Conservation (phyloP, 2,113 vertebrate genomes). For the Illadopsis cleaveri region DNA sequence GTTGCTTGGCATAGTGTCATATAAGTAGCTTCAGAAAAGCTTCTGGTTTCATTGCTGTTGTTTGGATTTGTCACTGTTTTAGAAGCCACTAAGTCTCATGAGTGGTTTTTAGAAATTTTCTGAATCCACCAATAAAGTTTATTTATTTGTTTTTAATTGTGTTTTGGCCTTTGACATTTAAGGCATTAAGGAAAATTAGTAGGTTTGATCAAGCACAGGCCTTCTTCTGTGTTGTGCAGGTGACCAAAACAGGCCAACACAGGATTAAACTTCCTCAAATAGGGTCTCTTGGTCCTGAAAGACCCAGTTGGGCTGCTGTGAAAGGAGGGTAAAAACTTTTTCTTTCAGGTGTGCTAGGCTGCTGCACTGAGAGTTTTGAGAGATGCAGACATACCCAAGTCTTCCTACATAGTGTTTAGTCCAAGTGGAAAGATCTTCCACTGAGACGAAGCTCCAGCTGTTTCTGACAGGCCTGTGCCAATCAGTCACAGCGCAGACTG, state of each 20-base stretch:
- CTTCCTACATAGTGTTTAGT: background rate
- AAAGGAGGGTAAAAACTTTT: background rate
- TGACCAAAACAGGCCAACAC: background rate
- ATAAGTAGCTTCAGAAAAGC: background rate
- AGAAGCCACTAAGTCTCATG: background rate
- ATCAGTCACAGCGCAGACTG: background rate
- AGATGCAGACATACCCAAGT: background rate
- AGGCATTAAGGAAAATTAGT: background rate
- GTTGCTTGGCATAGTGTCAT: background rate
- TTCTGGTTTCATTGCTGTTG: background rate
- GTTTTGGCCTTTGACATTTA: background rate
- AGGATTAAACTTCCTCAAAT: background rate
- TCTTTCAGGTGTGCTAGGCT: background rate
- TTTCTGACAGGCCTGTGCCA: background rate
- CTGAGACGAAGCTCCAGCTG: background rate
- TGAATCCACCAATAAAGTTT: background rate
- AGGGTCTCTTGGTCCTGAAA: background rate
- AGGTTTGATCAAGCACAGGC: background rate
- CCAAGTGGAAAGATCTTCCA: background rate
- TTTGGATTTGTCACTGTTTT: background rate
- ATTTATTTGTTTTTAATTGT: background rate
- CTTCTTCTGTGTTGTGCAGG: background rate
- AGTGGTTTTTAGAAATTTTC: background rate
- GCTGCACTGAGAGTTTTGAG: background rate
- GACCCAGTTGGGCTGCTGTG: background rate